phyloP scores from a whole-genome alignment of 2,888 invertebrate genomes.

The Nephrotoma flavescens region DNA sequence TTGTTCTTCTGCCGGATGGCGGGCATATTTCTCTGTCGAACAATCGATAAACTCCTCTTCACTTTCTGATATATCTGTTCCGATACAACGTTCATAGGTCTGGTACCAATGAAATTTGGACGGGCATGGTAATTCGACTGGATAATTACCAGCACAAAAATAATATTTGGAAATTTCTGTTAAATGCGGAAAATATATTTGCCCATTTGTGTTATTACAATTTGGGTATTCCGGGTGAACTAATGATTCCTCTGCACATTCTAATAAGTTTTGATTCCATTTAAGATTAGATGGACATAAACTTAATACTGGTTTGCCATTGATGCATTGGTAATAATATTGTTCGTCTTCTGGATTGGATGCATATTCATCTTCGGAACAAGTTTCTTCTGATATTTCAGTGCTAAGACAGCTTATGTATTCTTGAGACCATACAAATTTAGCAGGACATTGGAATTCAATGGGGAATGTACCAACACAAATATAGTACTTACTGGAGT shows the following conservation, averaged over 20 bases:
- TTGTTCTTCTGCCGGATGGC: not conserved
- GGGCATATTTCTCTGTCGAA: not conserved
- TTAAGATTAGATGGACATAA: not conserved
- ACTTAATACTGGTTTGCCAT: not conserved
- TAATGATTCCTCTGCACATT: not conserved
- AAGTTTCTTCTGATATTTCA: not conserved
- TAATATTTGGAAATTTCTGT: not conserved
- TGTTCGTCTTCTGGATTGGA: not conserved
- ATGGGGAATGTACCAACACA: not conserved
- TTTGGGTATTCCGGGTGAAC: not conserved
- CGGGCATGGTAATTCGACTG: not conserved
- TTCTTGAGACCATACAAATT: not conserved
- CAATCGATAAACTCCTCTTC: not conserved
- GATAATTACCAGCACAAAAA: not conserved
- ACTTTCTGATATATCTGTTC: not conserved
- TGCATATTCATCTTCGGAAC: not conserved
- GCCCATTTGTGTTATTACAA: not conserved
- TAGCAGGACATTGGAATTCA: not conserved
- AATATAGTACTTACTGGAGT: not conserved
- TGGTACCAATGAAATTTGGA: not conserved
- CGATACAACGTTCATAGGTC: not conserved
- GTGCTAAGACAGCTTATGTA: not conserved
- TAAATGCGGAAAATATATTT: not conserved
- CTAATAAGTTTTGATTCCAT: not conserved
- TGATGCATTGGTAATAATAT: not conserved